Evolutionary conservation across 2,113 vertebrate genomes (phyloP), one percentile per base, ranked within the genome.

Genomic region (Lycaon pictus): DNA sequence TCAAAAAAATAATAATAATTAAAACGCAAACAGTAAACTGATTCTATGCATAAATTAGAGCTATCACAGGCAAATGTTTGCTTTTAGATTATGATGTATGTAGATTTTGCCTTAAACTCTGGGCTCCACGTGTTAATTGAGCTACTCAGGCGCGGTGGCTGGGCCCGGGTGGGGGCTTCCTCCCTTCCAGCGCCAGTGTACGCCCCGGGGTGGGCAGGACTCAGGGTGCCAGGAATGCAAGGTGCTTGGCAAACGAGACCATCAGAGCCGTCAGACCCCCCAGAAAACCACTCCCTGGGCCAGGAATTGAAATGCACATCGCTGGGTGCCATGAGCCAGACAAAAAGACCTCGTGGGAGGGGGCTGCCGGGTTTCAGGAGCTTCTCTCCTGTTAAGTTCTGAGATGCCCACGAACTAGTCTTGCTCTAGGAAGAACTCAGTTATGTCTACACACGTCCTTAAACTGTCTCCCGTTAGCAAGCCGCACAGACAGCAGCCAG

Each of bases 1-100:
- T 98, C 98, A 98, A 97, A 96, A 98, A 98, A 98, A 98, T 98
- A 98, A 98, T 98, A 98, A 98, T 98, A 98, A 98, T 98, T 98
- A 98, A 98, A 98, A 98, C 97, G 96, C 97, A 97, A 98, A 98
- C 96, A 98, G 96, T 97, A 99, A 98, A 98, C 97, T 98, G 97
- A 98, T 98, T 98, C 96, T 97, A 88, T 97, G 98, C 98, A 98
- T 98, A 98, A 98, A 98, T 98, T 98, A 98, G 97, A 97, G 91
- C 98, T 98, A 98, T 96, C 98, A 98, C 98, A 98, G 97, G 94
- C 97, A 98, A 98, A 98, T 98, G 98, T 99, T 99, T 98, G 96
- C 98, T 98, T 98, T 98, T 89, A 97, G 97, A 98, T 98, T 98
- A 98, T 96, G 94, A 97, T 93, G 88, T 98, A 97, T 96, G 97